Percentiles rank a stretch among this genome's conserved stretches.
These are phyloP conservation scores for Malurus elegans DNA, from an alignment of 2,113 vertebrate genomes.

Conservation along the genomic window DNA sequence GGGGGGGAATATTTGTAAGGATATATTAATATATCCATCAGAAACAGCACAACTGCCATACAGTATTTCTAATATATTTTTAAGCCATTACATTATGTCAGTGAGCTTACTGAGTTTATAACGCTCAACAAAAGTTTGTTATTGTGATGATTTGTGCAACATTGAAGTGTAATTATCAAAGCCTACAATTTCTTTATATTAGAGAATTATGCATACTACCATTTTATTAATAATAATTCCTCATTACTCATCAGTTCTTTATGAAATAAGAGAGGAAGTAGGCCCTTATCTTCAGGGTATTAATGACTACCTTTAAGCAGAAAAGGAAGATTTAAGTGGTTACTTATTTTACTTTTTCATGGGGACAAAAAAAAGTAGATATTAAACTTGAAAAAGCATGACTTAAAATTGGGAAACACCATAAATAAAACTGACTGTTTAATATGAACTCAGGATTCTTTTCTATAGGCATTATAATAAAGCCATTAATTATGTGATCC, in stretches of 20 bases:
- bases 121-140: background rate
- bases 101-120: background rate
- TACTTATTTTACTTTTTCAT: background rate
- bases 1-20: background rate
- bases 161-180: background rate
- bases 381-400: background rate
- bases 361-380: background rate
- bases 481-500: background rate
- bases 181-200: background rate
- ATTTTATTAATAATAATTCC: background rate
- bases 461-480: background rate
- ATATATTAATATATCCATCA: slow-evolving; percentile 10
- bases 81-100: background rate
- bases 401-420: background rate
- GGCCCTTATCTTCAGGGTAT: background rate
- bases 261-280: background rate
- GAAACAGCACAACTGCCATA: background rate
- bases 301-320: background rate
- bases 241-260: background rate
- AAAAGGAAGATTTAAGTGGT: background rate
- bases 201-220: background rate
- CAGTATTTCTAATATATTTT: background rate
- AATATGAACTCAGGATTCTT: background rate
- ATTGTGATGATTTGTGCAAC: background rate
- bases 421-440: background rate